These are phyloP conservation scores for Resseliella maxima DNA, from an alignment of 2,888 invertebrate genomes.

Conservation along the genomic window DNA sequence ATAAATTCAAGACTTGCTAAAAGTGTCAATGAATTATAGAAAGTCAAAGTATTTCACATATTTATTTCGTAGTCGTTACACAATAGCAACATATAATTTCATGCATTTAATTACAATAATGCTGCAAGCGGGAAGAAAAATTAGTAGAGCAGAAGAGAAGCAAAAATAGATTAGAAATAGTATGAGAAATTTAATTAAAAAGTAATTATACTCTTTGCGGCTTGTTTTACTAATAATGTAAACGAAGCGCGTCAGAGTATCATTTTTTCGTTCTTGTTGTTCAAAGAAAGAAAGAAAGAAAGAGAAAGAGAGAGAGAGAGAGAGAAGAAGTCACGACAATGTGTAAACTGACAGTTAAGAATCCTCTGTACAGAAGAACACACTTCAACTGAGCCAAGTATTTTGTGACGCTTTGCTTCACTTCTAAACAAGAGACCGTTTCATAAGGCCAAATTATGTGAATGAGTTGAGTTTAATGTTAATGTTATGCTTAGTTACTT, in stretches of 20 bases:
- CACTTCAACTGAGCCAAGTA: neutral
- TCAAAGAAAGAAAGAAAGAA: neutral
- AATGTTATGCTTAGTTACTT: slow-evolving; percentile 11
- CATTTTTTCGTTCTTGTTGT: neutral
- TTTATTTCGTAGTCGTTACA: neutral
- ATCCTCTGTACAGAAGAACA: neutral
- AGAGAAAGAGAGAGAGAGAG: neutral
- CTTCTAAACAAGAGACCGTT: neutral
- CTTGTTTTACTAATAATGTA: slow-evolving; percentile 31
- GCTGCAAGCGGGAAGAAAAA: neutral
- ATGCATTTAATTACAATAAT: neutral
- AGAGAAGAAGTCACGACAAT: neutral
- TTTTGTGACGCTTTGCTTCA: neutral
- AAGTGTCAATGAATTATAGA: neutral
- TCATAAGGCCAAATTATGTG: neutral
- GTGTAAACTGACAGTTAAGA: slow-evolving; percentile 20
- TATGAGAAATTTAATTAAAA: slow-evolving; percentile 48
- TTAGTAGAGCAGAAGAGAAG: neutral
- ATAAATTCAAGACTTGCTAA: neutral
- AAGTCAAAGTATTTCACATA: neutral
- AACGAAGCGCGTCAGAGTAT: neutral
- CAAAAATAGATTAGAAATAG: slow-evolving; percentile 26
- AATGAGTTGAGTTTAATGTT: neutral
- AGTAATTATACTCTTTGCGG: slow-evolving; percentile 49
- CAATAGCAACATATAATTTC: neutral